phyloP scores from a whole-genome alignment of 1,140 invertebrate genomes.

The Micrasema minimum region DNA sequence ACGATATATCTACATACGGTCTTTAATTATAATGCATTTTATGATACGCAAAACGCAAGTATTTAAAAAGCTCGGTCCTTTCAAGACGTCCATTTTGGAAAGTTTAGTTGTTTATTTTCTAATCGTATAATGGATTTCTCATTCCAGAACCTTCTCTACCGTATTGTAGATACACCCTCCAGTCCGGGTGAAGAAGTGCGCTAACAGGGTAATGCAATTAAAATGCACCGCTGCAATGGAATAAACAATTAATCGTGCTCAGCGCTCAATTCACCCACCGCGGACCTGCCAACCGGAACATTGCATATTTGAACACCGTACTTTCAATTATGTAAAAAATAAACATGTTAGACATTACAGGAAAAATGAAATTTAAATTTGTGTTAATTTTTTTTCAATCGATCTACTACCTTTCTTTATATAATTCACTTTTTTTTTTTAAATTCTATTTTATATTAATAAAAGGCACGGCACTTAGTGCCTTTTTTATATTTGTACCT shows the following conservation, averaged over 20 bases:
- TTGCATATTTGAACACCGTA: constrained; percentile 6
- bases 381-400: no score
- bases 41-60: not conserved
- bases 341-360: no score
- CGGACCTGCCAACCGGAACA: not conserved
- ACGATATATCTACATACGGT: not conserved
- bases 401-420: no score
- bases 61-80: not conserved
- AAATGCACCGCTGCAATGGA: constrained; percentile 32
- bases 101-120: constrained; percentile 16
- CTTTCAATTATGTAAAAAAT: no score
- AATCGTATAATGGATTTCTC: not conserved
- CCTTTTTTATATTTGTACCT: no score
- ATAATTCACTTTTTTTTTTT: no score
- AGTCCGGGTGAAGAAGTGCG: not conserved
- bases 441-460: no score
- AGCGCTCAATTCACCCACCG: not conserved
- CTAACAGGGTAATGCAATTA: constrained; percentile 32
- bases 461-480: no score
- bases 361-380: no score
- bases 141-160: not conserved
- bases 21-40: not conserved
- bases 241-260: constrained; percentile 33
- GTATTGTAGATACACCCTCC: no score
- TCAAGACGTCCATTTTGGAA: not conserved